Base-by-base conservation (phyloP, 2,888 invertebrate species). In the Pachydiplax longipennis region DNA sequence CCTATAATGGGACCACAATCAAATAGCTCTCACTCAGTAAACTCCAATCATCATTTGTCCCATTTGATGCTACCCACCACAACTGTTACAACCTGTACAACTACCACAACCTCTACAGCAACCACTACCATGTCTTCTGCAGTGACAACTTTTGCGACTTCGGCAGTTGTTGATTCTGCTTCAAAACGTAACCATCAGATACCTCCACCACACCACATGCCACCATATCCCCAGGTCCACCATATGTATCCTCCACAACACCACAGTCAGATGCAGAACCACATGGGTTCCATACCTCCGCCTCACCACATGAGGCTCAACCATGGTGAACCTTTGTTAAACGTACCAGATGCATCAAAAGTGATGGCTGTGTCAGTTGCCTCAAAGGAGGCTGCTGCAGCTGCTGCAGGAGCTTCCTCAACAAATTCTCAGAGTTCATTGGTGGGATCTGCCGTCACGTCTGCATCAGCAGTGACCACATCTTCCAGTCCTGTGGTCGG, bases 321-420 rank as follows among this genome's bases (percentile, higher is more conserved):
- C 87, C 93, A 91, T 90, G 92, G 92, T 91, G 93, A 93, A 83
- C 91, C 93, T 83, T 93, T 94, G 73, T 92, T 94, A 83, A 94
- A 94, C 91, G 94, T 94, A 80, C 94, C 94, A 80, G 94, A 94
- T 91, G 92, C 93, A 83, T 93, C 93, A 90, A 94, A 93, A 91
- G 92, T 93, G 90, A 91, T 93, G 90, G 92, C 92, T n/a, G 92
- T 92, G 18, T 92, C 92, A 5, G 91, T 91, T 12, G 91, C 91
- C 4, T 91, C 92, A 53, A 94, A 93, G 91, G 93, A 93, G 53
- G 93, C 93, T 48, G 83, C 83, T 31, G 83, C 83, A 10, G 83
- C 83, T 31, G 83, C 83, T n/a, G 53, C 83, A 31, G 61, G 61
- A 31, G 87, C 61, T 53, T 93, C 92, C 61, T 81, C 92, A 0